These are phyloP conservation scores for Bubalus kerabau DNA, from an alignment of 2,113 vertebrate genomes.

Conservation along the genomic window DNA sequence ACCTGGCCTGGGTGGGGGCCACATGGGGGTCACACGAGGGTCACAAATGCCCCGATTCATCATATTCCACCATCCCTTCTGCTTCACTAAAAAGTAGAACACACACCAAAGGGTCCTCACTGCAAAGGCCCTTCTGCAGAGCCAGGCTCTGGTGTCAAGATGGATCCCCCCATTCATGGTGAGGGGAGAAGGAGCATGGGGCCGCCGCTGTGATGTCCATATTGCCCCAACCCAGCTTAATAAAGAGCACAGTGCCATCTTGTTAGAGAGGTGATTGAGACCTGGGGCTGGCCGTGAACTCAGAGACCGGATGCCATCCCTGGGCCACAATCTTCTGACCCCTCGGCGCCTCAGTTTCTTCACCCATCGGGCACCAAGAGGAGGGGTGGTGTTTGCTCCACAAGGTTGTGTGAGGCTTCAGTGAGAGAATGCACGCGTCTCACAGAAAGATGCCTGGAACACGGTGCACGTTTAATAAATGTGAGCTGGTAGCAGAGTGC, in stretches of 20 bases:
- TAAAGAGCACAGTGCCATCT: background rate
- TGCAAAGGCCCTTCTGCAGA: background rate
- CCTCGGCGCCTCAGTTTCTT: accelerated
- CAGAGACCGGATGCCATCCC: accelerated
- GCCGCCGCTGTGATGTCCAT: accelerated
- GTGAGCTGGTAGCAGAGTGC: background rate
- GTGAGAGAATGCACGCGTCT: accelerated
- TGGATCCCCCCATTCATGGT: background rate
- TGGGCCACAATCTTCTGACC: too few relatives aligned
- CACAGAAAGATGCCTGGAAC: background rate
- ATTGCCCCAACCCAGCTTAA: background rate
- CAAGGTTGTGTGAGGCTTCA: background rate
- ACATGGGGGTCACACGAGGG: background rate
- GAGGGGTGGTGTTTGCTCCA: too few relatives aligned
- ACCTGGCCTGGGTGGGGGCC: too few relatives aligned
- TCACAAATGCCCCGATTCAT: accelerated
- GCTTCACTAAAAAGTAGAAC: background rate
- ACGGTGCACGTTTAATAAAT: accelerated
- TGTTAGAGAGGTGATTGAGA: too few relatives aligned
- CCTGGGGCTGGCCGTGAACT: background rate
- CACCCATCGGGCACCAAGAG: background rate
- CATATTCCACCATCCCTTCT: background rate
- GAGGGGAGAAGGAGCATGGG: accelerated
- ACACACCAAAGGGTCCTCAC: accelerated
- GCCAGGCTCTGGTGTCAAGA: background rate